Evolutionary conservation across 1,140 invertebrate species (phyloP), one percentile per base, ranked within the genome.

Genomic region (Neodiprion virginianus): DNA sequence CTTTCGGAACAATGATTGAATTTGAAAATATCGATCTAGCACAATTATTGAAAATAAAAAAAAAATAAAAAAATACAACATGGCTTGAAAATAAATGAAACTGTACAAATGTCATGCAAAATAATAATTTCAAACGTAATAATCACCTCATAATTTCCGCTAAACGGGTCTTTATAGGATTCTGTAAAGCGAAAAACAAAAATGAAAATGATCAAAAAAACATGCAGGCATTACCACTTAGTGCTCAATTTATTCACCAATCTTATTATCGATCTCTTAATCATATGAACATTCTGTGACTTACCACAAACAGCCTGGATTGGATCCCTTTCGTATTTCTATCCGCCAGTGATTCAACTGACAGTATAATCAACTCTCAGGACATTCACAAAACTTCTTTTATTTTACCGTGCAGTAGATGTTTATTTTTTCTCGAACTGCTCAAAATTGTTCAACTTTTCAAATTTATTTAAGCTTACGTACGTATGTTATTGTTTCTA

Each of bases 131-230:
- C 28, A 40, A 40, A 40, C 5, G 53, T 61, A 8, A 61, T 61
- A 61, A 61, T 61, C 53, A 61, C 53, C 53, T 61, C 53, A 61
- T 61, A 61, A 61, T 61, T 61, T 61, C 53, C 53, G 8, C 53
- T 61, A 61, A 61, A 8, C 53, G 53, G 53, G 7, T 61, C n/a
- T 61, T 61, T 14, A 61, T 61, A 14, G 53, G 11, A 40, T 17
- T 61, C 53, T 61, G 53, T 7, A 61, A 61, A 61, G 11, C 4
- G n/a, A 17, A 61, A 61, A 17, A 61, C 11, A 17, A 61, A 61
- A 61, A 61, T 8, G 28, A 40, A 61, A 61, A 8, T 61, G 0
- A 61, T 0, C n/a, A 61, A 61, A 61, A 14, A 61, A 61, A 61
- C 0, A 40, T 40, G 5, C 28, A 40, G 5, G 28, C 28, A 40